Conservation (phyloP, 92 coral and sea anemone species). For the Porites rus region DNA sequence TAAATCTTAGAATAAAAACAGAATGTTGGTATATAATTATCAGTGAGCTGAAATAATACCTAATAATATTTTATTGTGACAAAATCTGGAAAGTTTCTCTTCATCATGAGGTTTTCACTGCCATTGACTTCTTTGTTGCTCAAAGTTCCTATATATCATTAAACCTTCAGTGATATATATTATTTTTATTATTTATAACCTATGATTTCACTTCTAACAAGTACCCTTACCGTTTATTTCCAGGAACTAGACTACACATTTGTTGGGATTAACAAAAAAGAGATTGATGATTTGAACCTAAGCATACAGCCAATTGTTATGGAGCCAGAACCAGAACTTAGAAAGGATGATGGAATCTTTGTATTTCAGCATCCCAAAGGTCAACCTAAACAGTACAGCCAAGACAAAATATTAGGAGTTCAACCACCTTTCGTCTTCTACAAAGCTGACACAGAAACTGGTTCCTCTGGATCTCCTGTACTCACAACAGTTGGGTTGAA, state of each 20-base stretch:
- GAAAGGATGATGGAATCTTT: slow-evolving; percentile 71
- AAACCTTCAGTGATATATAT: too few relatives aligned
- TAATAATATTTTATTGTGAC: too few relatives aligned
- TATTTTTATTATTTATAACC: neutral
- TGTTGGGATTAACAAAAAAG: slow-evolving; percentile 76
- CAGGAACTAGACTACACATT: slow-evolving; percentile 93
- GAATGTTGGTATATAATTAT: too few relatives aligned
- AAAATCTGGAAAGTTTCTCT: too few relatives aligned
- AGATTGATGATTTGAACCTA: slow-evolving; percentile 60
- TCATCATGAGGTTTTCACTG: too few relatives aligned
- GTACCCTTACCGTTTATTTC: neutral
- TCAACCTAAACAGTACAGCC: slow-evolving; percentile 82
- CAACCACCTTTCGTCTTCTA: slow-evolving; percentile 84
- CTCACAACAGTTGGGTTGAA: slow-evolving; percentile 60
- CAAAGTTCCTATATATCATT: too few relatives aligned
- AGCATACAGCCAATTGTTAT: slow-evolving; percentile 74
- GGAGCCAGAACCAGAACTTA: slow-evolving; percentile 68
- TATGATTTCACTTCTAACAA: neutral
- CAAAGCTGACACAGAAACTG: slow-evolving; percentile 92
- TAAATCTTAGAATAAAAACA: too few relatives aligned
- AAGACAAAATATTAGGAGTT: slow-evolving; percentile 66
- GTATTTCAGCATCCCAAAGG: slow-evolving; percentile 96
- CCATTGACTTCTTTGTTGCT: too few relatives aligned
- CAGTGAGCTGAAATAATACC: too few relatives aligned
- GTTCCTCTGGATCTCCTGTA: slow-evolving; percentile 98